Base-by-base conservation (phyloP, 1,140 invertebrate genomes). In the Archivesica marissinica region DNA sequence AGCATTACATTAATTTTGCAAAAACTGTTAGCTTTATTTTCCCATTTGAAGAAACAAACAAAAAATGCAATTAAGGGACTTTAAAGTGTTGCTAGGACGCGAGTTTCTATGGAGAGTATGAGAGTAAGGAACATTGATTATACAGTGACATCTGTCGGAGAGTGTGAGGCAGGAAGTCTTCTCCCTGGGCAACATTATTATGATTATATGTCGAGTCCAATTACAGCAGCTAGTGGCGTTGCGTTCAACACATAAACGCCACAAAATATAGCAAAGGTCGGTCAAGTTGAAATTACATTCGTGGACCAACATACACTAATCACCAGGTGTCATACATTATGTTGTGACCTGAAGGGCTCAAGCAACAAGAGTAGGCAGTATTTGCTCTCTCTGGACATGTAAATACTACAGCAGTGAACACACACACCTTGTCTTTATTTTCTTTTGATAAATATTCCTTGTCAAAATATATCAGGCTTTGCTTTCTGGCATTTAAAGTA, bases 301-400 rank as follows among this genome's bases (percentile, higher is more conserved):
- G 13, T n/a, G 28, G 28, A 6, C 28, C 17, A 6, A 30, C 28
- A 30, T 28, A 59, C 11, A 30, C 33, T 59, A 59, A 59, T 59
- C 28, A 30, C 17, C 56, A 59, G 56, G 2, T 59, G 56, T 59
- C 56, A 59, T 28, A 59, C 3, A 59, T 28, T 59, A 30, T 25
- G 56, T 59, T 25, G n/a, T 59, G 56, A 59, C 56, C 56, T 30
- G 28, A 30, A 59, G 56, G 56, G 56, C 28, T 59, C 56, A 59
- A 28, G 56, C 17, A 4, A 59, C 56, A 59, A 59, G 33, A 59
- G 56, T 17, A 30, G 28, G 11, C 28, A 59, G 28, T 59, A 59
- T 59, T 59, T 59, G 28, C n/a, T 59, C 56, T n/a, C n/a, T 6
- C 17, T 59, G 3, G 13, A 59, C 25, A 17, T 59, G 56, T 59